Conservation (phyloP, 2,797 vertebrate species). For the Trachops cirrhosus region DNA sequence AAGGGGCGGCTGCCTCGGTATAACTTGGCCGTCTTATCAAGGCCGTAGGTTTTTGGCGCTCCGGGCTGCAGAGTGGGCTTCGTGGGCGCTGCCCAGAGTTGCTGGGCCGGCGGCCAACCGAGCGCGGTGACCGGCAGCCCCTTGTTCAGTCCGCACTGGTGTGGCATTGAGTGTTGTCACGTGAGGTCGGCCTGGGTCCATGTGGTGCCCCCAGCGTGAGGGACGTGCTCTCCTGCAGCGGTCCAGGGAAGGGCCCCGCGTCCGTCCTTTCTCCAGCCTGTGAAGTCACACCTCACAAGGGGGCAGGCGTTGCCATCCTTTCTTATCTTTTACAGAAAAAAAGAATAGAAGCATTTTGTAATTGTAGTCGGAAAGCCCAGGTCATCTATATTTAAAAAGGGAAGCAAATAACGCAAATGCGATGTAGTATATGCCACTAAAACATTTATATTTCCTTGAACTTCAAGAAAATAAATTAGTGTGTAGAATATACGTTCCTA, state of each 20-base stretch:
- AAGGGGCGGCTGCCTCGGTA: slow-evolving; percentile 54
- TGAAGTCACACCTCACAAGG: background rate
- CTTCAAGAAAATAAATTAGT: background rate
- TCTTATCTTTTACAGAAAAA: background rate
- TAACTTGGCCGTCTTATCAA: slow-evolving; percentile 57
- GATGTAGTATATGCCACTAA: background rate
- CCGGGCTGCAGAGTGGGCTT: slow-evolving; percentile 22
- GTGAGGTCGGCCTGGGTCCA: background rate
- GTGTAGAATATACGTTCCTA: background rate
- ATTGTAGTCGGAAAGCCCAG: background rate
- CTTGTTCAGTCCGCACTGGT: background rate
- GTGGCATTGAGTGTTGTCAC: no score
- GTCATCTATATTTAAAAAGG: background rate
- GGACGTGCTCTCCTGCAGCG: fast-evolving
- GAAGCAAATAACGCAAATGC: background rate
- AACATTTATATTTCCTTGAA: background rate
- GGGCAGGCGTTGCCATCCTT: background rate
- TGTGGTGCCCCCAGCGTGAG: no score
- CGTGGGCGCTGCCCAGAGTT: background rate
- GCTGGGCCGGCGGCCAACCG: background rate
- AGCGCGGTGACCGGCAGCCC: fast-evolving
- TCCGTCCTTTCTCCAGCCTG: background rate
- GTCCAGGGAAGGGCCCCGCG: no score
- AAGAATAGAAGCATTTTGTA: background rate
- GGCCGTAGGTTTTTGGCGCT: slow-evolving; percentile 9